Evolutionary conservation across 2,113 vertebrate genomes (phyloP).

Genomic region (Psammodynastes pulverulentus): DNA sequence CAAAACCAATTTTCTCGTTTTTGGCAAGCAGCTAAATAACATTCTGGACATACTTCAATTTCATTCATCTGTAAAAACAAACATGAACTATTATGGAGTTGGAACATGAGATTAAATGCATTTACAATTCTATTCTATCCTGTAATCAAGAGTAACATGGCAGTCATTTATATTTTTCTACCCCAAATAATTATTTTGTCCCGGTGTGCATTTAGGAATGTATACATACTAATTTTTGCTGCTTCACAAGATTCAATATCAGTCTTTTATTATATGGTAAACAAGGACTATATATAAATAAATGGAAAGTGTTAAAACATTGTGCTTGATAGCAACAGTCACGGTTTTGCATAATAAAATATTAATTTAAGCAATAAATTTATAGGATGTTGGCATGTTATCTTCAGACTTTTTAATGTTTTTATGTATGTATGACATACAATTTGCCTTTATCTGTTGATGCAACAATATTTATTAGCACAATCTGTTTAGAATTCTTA

Average conservation of each 20-base stretch:
- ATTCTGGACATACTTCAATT: slow-evolving; percentile 99
- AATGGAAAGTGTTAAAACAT: background rate
- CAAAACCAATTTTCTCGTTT: slow-evolving; percentile 99
- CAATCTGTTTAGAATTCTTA: too few species aligned
- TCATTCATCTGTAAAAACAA: slow-evolving; percentile 91
- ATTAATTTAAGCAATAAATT: background rate
- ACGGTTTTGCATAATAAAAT: background rate
- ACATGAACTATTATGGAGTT: slow-evolving; percentile 5
- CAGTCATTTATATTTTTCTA: background rate
- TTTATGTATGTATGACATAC: background rate
- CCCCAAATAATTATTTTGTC: slow-evolving; percentile 3
- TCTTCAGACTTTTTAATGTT: background rate
- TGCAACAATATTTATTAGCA: background rate
- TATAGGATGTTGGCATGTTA: background rate
- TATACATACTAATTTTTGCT: background rate
- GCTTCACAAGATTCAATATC: background rate
- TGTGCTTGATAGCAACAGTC: background rate
- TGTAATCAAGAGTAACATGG: background rate
- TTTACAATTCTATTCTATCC: background rate
- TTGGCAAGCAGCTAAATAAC: slow-evolving; percentile 97
- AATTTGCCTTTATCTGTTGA: background rate
- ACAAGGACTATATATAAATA: background rate
- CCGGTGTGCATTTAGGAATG: background rate
- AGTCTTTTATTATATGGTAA: background rate
- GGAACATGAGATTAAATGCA: background rate